Conservation (phyloP, 2,113 vertebrate genomes). For the Aythya baeri region DNA sequence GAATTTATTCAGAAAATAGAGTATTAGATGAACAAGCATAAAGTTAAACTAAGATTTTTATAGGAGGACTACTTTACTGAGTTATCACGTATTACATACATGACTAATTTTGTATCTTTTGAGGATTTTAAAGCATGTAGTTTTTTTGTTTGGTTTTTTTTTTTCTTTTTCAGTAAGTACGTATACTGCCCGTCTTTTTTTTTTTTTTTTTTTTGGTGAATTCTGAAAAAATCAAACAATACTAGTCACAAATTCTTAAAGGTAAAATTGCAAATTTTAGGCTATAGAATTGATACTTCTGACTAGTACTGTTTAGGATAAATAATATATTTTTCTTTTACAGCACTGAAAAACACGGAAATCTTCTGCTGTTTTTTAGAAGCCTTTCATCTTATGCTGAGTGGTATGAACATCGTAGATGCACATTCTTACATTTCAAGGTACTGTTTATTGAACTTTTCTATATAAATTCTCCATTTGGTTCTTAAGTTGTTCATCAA, state of each 20-base stretch:
- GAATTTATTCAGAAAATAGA: background rate
- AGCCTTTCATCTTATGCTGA: constrained; percentile 83
- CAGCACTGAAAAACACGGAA: constrained; percentile 82
- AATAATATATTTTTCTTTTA: constrained; percentile 5
- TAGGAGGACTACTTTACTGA: fast-evolving
- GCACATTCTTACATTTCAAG: constrained; percentile 89
- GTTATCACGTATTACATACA: fast-evolving
- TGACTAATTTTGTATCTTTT: background rate
- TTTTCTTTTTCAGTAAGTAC: background rate
- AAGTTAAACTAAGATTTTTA: background rate
- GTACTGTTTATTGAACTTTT: constrained; percentile 68
- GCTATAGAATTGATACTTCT: background rate
- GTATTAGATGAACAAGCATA: background rate
- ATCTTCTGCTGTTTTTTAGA: constrained; percentile 85
- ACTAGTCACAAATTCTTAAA: background rate
- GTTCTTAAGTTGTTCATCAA: background rate
- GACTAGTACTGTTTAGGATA: background rate
- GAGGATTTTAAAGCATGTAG: background rate
- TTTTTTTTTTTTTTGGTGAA: background rate
- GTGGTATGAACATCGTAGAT: constrained; percentile 79
- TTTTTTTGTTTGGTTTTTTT: background rate
- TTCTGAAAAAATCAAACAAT: background rate
- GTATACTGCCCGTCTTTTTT: background rate
- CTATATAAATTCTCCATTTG: background rate
- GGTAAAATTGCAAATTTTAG: background rate